Conservation (phyloP, 2,888 invertebrate genomes). For the Brenthis daphne region DNA sequence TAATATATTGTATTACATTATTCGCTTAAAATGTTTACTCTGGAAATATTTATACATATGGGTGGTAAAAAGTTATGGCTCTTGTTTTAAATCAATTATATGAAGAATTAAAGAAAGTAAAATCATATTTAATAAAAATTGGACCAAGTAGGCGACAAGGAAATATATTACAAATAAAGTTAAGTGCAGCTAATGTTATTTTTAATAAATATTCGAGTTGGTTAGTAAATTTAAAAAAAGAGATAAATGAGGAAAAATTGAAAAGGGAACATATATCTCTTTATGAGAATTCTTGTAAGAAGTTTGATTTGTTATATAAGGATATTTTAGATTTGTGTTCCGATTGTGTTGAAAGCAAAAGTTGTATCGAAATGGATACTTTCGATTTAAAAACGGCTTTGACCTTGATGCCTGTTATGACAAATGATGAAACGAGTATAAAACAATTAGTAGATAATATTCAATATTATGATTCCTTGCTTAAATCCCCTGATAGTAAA, state of each 20-base stretch:
- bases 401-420: slow-evolving; percentile 2
- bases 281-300: background rate
- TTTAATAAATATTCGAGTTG: slow-evolving; percentile 1
- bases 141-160: background rate
- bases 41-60: background rate
- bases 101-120: background rate
- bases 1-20: background rate
- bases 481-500: background rate
- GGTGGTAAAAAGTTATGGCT: slow-evolving; percentile 1
- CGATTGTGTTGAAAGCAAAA: slow-evolving; percentile 6
- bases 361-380: background rate
- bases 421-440: background rate
- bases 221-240: background rate
- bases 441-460: background rate
- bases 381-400: slow-evolving; percentile 4
- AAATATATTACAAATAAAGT: background rate
- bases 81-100: background rate
- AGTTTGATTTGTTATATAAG: slow-evolving; percentile 5
- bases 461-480: background rate
- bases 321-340: slow-evolving; percentile 2
- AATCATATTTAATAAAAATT: background rate
- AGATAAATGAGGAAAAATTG: background rate
- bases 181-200: background rate
- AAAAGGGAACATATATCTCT: background rate
- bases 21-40: slow-evolving; percentile 3